Conservation (phyloP, 2,113 vertebrate species). For the Urocolius indicus region DNA sequence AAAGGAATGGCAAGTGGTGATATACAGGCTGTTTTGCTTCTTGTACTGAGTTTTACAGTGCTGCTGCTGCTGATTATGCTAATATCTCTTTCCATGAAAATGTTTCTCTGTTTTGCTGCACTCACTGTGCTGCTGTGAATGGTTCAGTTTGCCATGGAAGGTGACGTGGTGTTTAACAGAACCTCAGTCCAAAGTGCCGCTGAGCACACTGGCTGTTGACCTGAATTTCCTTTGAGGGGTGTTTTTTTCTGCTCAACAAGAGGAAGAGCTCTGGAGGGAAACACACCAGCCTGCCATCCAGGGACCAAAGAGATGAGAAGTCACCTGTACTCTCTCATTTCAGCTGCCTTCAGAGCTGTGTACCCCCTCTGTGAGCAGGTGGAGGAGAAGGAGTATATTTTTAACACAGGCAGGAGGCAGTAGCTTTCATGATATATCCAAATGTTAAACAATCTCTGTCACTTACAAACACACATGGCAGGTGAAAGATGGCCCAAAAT, state of each 20-base stretch:
- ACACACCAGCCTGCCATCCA: neutral
- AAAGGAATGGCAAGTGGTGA: neutral
- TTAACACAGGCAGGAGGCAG: neutral
- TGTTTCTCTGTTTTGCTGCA: neutral
- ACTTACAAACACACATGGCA: neutral
- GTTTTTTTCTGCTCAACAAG: neutral
- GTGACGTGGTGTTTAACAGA: neutral
- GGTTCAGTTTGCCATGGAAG: neutral
- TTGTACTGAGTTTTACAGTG: neutral
- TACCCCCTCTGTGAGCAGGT: neutral
- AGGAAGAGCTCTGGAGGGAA: neutral
- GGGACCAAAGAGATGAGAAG: neutral
- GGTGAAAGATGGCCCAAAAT: conserved; percentile 27
- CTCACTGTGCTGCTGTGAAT: neutral
- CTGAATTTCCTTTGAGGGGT: neutral
- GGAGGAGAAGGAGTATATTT: neutral
- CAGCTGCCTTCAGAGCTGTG: neutral
- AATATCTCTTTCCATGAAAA: neutral
- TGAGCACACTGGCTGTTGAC: accelerated
- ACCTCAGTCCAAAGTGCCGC: neutral
- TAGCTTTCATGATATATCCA: neutral
- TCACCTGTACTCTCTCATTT: neutral
- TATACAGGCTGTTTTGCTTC: neutral
- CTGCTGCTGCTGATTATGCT: neutral
- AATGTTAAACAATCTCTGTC: neutral